A percentile compares a stretch with the other conserved stretches of the same genome.
phyloP scores from a whole-genome alignment of 2,888 invertebrate genomes.

The Eudemis profundana region DNA sequence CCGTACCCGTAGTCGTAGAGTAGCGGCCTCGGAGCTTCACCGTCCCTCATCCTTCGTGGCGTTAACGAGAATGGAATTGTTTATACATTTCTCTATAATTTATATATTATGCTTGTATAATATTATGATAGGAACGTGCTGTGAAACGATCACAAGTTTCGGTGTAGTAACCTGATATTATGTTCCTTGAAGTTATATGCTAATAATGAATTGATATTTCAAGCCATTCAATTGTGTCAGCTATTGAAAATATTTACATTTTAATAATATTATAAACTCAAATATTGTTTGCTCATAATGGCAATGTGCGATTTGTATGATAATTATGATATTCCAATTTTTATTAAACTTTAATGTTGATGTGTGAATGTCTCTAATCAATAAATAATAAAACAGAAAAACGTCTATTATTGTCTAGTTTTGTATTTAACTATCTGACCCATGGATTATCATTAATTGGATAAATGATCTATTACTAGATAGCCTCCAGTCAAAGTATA shows the following conservation, averaged over 20 bases:
- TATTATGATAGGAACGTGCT: conserved; percentile 30
- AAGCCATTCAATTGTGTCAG: conserved; percentile 35
- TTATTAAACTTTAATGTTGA: conserved; percentile 76
- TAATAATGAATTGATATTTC: conserved; percentile 40
- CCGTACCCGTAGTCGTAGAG: neutral
- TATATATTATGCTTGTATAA: conserved; percentile 36
- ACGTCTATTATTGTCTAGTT: neutral
- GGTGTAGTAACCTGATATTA: conserved; percentile 22
- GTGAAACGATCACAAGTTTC: conserved; percentile 17
- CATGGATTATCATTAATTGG: too few relatives aligned
- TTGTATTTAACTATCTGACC: too few relatives aligned
- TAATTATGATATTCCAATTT: conserved; percentile 73
- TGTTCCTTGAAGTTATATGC: conserved; percentile 31
- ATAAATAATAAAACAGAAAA: conserved; percentile 72
- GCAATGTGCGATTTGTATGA: conserved; percentile 69
- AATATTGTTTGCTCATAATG: conserved; percentile 60
- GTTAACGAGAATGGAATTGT: conserved; percentile 37
- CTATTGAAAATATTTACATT: conserved; percentile 40
- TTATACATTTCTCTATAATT: conserved; percentile 35
- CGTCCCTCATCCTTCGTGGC: conserved; percentile 38
- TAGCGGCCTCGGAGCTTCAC: conserved; percentile 4
- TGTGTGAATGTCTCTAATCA: conserved; percentile 86
- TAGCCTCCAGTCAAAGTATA: too few relatives aligned
- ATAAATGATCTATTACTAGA: too few relatives aligned
- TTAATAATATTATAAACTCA: conserved; percentile 35